Evolutionary conservation across 2,113 vertebrate species (phyloP).

Genomic region (Crotalus helleri): DNA sequence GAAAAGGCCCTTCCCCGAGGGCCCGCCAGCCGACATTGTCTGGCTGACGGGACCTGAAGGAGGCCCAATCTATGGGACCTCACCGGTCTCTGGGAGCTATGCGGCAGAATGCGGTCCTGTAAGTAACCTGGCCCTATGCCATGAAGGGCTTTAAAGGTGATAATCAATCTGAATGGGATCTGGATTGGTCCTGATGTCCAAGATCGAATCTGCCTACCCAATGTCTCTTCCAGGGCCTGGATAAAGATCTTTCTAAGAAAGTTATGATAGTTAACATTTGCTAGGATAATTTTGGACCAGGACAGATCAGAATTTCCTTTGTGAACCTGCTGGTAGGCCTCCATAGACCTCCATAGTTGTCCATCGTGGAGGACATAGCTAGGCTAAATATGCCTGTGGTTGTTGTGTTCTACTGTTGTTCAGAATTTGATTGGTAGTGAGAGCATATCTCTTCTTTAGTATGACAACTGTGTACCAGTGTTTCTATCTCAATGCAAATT

Average conservation of each 20-base stretch:
- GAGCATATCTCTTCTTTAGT: neutral
- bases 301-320: neutral
- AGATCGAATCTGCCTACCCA: neutral
- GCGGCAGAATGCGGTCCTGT: too few species aligned
- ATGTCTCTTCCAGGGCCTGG: neutral
- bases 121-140: too few species aligned
- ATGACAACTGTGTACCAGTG: neutral
- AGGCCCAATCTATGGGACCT: too few species aligned
- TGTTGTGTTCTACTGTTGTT: neutral
- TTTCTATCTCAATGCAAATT: neutral
- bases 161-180: neutral
- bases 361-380: neutral
- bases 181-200: neutral
- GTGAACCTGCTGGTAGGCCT: neutral
- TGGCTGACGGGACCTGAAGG: too few species aligned
- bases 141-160: too few species aligned
- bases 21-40: too few species aligned
- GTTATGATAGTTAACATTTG: neutral
- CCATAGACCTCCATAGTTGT: neutral
- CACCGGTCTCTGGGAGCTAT: too few species aligned
- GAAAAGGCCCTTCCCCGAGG: too few species aligned
- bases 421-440: neutral
- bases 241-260: neutral
- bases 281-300: neutral
- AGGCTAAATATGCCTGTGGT: neutral